A percentile compares a stretch with the other conserved stretches of the same genome.
These are phyloP conservation scores for Centrocercus urophasianus DNA, from an alignment of 2,113 vertebrate species.

Conservation along the genomic window DNA sequence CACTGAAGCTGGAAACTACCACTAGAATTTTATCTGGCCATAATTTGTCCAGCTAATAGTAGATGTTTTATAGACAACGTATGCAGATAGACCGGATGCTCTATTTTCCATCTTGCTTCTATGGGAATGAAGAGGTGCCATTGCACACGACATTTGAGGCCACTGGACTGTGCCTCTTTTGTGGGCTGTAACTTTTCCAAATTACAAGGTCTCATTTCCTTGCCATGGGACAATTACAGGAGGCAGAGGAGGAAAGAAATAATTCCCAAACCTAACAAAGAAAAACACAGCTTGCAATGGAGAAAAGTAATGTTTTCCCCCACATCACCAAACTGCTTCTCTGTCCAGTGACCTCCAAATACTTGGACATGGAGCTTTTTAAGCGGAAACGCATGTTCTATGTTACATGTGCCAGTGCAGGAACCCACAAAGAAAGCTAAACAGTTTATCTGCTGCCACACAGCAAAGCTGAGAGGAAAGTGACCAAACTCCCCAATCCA, in stretches of 20 bases:
- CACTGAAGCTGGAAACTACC: background rate
- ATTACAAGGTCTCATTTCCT: conserved; percentile 68
- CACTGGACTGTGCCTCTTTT: conserved; percentile 51
- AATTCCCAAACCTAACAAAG: conserved; percentile 68
- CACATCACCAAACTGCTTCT: conserved; percentile 8
- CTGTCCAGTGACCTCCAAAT: conserved; percentile 25
- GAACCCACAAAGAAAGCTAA: conserved; percentile 19
- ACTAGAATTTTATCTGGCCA: conserved; percentile 21
- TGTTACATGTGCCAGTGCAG: background rate
- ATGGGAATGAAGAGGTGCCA: conserved; percentile 50
- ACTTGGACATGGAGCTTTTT: background rate
- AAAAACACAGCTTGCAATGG: conserved; percentile 51
- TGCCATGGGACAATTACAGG: conserved; percentile 67
- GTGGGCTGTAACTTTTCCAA: conserved; percentile 66
- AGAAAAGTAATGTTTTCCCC: conserved; percentile 42
- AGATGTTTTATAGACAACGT: background rate
- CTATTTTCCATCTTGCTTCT: conserved; percentile 27
- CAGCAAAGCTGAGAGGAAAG: background rate
- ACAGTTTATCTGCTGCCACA: conserved; percentile 44
- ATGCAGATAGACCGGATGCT: conserved; percentile 51
- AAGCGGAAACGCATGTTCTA: conserved; percentile 4
- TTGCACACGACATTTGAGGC: conserved; percentile 30
- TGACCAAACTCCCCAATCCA: background rate
- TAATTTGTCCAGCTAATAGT: conserved; percentile 35
- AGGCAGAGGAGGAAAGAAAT: conserved; percentile 50